Evolutionary conservation across 2,797 vertebrate species (phyloP), one percentile per base, ranked within the genome.

Genomic region (Danio tinwini): DNA sequence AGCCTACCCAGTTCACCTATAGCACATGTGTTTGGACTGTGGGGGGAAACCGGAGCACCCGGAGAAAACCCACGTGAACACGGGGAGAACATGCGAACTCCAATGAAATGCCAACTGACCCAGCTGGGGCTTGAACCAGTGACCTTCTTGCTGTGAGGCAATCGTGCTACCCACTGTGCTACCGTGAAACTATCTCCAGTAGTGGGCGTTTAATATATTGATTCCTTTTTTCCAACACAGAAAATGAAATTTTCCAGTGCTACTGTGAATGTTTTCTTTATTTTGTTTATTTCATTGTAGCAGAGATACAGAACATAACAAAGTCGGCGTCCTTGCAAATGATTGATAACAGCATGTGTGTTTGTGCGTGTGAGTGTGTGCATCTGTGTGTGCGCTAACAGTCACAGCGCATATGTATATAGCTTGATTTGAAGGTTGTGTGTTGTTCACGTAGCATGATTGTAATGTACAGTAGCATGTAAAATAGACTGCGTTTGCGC

Each of bases 381-480:
- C 17, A 5, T 45, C 9, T 45, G 6, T 65, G 44, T 47, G 64
- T 11, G 4, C 8, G 21, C 39, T 42, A 52, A 29, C 39, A 49
- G 70, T 19, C 56, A 40, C 4, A 76, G 11, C 9, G 37, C 17
- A 67, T 21, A 17, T 17, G 14, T 64, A 58, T 4, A 47, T 58
- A 40, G 42, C 58, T 75, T 68, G 11, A 42, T 40, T 67, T 14
- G 40, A 67, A 71, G 53, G 58, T 82, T 71, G 67, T 47, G n/a
- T 14, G 8, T 5, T 17, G 39, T 37, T 64, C 39, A 56, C 13
- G 49, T 76, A 63, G 62, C 39, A 58, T 62, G 69, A 17, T 59
- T 80, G 29, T 40, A 10, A n/a, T 80, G 44, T 74, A 13, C 21
- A 74, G 68, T 61, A 64, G 62, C 50, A 82, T 80, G 63, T 69